Percentiles rank a stretch among this genome's conserved stretches.
phyloP scores from a whole-genome alignment of 2,888 invertebrate species.

The Bombylius major region DNA sequence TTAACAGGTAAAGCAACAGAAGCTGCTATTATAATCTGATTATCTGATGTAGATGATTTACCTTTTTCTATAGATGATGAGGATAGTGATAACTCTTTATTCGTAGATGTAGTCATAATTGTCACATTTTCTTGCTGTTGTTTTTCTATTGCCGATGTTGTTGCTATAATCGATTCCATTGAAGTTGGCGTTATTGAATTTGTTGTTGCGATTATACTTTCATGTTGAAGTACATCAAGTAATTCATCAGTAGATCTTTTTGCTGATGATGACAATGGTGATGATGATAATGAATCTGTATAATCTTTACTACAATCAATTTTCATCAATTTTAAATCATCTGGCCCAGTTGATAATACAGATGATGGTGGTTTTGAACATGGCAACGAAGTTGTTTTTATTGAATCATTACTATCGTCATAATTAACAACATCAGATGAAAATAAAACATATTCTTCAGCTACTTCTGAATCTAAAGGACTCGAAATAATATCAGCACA shows the following conservation, averaged over 20 bases:
- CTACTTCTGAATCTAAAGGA: constrained; percentile 44
- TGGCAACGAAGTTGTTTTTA: background rate
- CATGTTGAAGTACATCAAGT: background rate
- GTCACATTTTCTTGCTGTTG: constrained; percentile 17
- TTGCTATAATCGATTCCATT: background rate
- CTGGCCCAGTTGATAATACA: no score
- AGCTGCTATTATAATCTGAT: no score
- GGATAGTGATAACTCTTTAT: no score
- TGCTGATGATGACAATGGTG: background rate
- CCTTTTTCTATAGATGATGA: no score
- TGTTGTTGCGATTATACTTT: background rate
- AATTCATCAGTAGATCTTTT: background rate
- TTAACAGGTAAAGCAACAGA: no score
- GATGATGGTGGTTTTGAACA: background rate
- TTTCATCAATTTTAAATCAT: background rate
- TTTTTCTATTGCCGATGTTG: background rate
- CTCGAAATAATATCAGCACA: constrained; percentile 48
- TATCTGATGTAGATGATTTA: no score
- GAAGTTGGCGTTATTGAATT: background rate
- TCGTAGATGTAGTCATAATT: constrained; percentile 15
- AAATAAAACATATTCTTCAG: constrained; percentile 51
- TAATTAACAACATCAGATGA: constrained; percentile 48
- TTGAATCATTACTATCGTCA: constrained; percentile 35
- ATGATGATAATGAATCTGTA: background rate
- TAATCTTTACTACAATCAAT: background rate